A percentile compares a stretch with the other conserved stretches of the same genome.
Conservation (phyloP, 2,113 vertebrate genomes). For the Cololabis saira region DNA sequence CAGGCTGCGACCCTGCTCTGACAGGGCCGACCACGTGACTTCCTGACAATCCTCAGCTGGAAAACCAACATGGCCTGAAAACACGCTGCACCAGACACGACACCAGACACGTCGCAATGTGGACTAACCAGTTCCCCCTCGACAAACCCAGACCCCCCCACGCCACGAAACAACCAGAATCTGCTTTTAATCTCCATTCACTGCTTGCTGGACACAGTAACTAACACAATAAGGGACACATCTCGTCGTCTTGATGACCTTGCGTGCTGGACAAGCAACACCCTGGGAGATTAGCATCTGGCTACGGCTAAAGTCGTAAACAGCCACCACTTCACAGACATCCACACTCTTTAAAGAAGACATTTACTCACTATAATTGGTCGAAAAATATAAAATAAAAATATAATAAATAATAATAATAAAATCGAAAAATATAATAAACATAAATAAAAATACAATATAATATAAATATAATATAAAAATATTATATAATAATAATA, state of each 20-base stretch:
- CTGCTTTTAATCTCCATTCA: fast-evolving
- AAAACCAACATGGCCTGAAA: conserved; percentile 44
- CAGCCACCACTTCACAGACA: not conserved
- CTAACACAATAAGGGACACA: no score
- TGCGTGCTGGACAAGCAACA: conserved; percentile 41
- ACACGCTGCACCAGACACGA: conserved; percentile 49
- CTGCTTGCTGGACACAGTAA: not conserved
- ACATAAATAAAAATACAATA: no score
- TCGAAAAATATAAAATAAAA: no score
- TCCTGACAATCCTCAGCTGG: conserved; percentile 60
- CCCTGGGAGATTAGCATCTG: conserved; percentile 29
- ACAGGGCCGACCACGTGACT: conserved; percentile 62
- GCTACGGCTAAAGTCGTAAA: conserved; percentile 43
- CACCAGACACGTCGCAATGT: conserved; percentile 22
- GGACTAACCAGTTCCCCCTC: conserved; percentile 7
- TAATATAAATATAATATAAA: no score
- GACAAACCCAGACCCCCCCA: no score
- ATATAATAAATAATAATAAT: no score
- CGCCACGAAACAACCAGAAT: fast-evolving
- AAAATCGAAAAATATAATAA: no score
- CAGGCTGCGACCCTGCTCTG: conserved; percentile 43
- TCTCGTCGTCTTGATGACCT: conserved; percentile 41
- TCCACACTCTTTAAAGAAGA: not conserved
- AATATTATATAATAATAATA: no score
- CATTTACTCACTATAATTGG: no score